Base-by-base conservation (phyloP, 2,797 vertebrate genomes). In the Coilia nasus region DNA sequence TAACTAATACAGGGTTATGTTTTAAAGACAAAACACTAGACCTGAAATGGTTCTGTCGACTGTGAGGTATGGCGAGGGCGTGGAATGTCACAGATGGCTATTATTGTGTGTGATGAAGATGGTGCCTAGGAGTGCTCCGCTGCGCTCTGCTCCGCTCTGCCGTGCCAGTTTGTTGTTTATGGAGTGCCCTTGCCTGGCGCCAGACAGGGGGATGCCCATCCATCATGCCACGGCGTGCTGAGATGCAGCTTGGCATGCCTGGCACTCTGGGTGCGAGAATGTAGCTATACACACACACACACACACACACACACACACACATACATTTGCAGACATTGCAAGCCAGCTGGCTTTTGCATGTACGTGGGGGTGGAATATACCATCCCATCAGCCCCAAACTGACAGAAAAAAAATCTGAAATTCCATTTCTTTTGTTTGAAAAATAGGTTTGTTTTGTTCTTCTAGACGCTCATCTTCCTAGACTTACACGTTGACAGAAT, bases 201-300 rank as follows among this genome's bases (percentile, higher is more conserved):
- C 83, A 71, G 31, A 19, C 81, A 71, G 80, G 64, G 81, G 82
- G 31, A 31, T 78, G 71, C 71, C 71, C 71, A 78, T 78, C 81
- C 60, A 75, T 84, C 85, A 88, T 81, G 47, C 17, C 85, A 57
- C 44, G 64, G 71, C 56, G 81, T 23, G 67, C 23, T 78, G 44
- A 78, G 78, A n/a, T 25, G 83, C n/a, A 84, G 71, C 83, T 59
- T 78, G 78, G 81, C 82, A 62, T 57, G 84, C 78, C 83, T 62
- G 10, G 44, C 82, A 35, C 84, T 46, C 19, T 28, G 15, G 81
- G 78, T 84, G 46, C 19, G 83, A 81, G 75, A 31, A 82, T 44
- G 31, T 78, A 44, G 71, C 4, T 15, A 71, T 31, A 71, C 15
- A 71, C 25, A 71, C 62, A 64, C 23, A 64, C 28, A 35, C 64